A percentile compares a stretch with the other conserved stretches of the same genome.
Conservation (phyloP, 2,888 invertebrate genomes). For the Fabriciana adippe region DNA sequence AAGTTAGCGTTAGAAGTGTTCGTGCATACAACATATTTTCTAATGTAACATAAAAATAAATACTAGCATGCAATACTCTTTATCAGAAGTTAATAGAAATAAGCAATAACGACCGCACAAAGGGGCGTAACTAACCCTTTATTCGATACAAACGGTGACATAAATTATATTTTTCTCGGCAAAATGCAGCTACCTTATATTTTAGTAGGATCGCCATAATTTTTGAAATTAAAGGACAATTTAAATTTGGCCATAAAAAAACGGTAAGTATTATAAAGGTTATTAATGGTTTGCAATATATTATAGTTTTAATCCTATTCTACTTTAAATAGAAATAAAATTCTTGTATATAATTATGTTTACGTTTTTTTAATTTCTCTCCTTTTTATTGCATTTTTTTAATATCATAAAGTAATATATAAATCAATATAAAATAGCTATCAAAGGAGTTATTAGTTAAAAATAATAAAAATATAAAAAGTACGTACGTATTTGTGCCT, state of each 20-base stretch:
- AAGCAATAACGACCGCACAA: conserved; percentile 41
- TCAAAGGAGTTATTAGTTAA: no score
- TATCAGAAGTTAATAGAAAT: conserved; percentile 41
- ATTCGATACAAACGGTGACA: conserved; percentile 43
- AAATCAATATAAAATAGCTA: no score
- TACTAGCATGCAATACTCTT: conserved; percentile 12
- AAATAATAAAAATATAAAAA: no score
- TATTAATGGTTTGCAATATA: no score
- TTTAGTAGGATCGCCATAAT: conserved; percentile 35
- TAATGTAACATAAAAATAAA: background rate
- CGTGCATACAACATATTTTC: no score
- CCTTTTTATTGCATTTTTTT: no score
- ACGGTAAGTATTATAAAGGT: background rate
- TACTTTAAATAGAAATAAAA: background rate
- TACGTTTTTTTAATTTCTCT: no score
- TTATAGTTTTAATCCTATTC: background rate
- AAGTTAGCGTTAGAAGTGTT: no score
- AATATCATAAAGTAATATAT: no score
- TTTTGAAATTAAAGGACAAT: background rate
- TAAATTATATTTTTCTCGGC: conserved; percentile 46
- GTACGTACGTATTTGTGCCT: no score
- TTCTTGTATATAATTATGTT: background rate
- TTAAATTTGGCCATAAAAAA: background rate
- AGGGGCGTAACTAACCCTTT: conserved; percentile 42
- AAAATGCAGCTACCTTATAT: conserved; percentile 44